phyloP scores from a whole-genome alignment of 1,140 invertebrate genomes.

The Phenacoccus solenopsis region DNA sequence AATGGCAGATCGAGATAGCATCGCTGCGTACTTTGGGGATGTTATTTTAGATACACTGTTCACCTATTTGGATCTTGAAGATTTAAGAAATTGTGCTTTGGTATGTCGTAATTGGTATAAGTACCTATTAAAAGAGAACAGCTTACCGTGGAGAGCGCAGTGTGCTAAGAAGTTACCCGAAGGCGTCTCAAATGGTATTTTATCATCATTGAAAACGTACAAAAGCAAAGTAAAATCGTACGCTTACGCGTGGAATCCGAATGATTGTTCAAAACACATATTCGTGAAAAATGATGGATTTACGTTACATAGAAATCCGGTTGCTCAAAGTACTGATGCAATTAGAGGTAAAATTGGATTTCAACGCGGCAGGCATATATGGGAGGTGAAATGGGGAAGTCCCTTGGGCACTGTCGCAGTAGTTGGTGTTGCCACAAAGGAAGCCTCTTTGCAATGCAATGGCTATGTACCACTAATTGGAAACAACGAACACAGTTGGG shows the following conservation, averaged over 20 bases:
- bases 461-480: constrained; percentile 91
- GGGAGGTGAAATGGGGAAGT: constrained; percentile 99
- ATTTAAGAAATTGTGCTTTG: constrained; percentile 74
- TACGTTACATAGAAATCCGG: constrained; percentile 90
- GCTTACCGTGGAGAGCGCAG: constrained; percentile 87
- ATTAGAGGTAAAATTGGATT: constrained; percentile 92
- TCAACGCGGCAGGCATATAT: constrained; percentile 82
- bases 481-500: constrained; percentile 94
- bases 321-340: constrained; percentile 96
- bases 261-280: constrained; percentile 93
- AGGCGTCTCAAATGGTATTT: constrained; percentile 84
- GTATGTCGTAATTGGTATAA: constrained; percentile 90
- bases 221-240: constrained; percentile 90
- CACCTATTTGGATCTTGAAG: constrained; percentile 76
- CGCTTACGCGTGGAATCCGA: constrained; percentile 93
- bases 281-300: constrained; percentile 96
- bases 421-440: constrained; percentile 89
- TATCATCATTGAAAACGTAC: constrained; percentile 77
- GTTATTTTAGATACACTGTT: constrained; percentile 87
- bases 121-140: constrained; percentile 85
- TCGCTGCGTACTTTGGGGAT: constrained; percentile 41
- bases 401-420: constrained; percentile 91
- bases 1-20: background rate
- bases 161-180: constrained; percentile 76
- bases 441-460: constrained; percentile 76